A percentile compares a stretch with the other conserved stretches of the same genome.
These are phyloP conservation scores for Pseudocheirus occidentalis DNA, from an alignment of 2,797 vertebrate species.

Conservation along the genomic window DNA sequence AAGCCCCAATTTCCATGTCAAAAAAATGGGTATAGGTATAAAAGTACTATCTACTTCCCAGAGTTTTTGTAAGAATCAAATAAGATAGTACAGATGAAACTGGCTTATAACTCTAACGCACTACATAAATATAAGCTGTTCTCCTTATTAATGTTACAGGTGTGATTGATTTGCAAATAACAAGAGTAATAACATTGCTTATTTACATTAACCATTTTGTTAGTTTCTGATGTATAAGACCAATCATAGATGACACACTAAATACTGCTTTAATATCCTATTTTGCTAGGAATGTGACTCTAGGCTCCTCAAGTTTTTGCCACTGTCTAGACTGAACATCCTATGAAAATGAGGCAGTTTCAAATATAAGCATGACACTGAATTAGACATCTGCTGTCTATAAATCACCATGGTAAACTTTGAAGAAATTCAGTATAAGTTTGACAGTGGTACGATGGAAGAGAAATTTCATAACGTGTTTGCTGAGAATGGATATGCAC, in stretches of 20 bases:
- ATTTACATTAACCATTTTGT: not conserved
- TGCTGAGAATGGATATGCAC: too few relatives aligned
- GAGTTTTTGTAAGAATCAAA: not conserved
- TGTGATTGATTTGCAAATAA: not conserved
- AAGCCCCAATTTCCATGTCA: not conserved
- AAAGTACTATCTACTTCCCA: not conserved
- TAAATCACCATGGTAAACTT: too few relatives aligned
- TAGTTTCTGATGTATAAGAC: not conserved
- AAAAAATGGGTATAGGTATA: not conserved
- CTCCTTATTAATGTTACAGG: not conserved
- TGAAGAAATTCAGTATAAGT: too few relatives aligned
- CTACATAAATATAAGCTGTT: not conserved
- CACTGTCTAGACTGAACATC: too few relatives aligned
- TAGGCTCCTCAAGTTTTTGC: not conserved
- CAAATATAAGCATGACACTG: too few relatives aligned
- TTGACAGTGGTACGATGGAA: too few relatives aligned
- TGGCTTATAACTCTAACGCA: not conserved
- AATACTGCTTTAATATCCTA: not conserved
- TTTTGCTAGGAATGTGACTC: not conserved
- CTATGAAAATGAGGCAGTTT: too few relatives aligned
- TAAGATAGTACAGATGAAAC: not conserved
- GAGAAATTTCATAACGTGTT: too few relatives aligned
- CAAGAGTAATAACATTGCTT: not conserved
- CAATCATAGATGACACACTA: not conserved
- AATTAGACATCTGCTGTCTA: too few relatives aligned